Base-by-base conservation (phyloP, 2,797 vertebrate genomes). In the Neosilurus hyrtlii region DNA sequence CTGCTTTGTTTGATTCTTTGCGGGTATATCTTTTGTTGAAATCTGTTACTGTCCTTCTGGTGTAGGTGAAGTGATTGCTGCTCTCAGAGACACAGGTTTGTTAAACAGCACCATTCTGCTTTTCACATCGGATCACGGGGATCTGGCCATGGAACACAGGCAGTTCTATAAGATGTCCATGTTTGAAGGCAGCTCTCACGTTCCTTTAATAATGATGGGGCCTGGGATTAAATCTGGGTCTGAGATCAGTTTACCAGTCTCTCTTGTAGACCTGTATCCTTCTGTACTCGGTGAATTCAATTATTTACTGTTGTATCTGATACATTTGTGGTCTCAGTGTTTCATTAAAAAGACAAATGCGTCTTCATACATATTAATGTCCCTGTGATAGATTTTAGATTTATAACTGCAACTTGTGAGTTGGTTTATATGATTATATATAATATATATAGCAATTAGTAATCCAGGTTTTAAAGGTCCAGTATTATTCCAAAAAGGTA, bases 151-250 rank as follows among this genome's bases (percentile, higher is more conserved):
- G 97, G 97, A 99, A 63, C 98, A 99, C 90, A 94, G 95, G 26
- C 97, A 99, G 92, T 99, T 98, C 91, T 99, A 99, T 86, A 99
- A 99, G 93, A 99, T 99, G 98, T 99, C 97, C 65, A 98, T 99
- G 98, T 99, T 96, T 83, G 97, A 99, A 91, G 97, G 96, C 84
- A 99, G 98, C 72, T 94, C 95, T n/a, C 98, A 96, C 30, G 87
- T 99, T 83, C 97, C 98, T 9, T 93, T 99, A 79, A 70, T 98
- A 83, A 88, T 97, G 73, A 96, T 95, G 95, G 98, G 97, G 0
- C 96, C 97, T 2, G 92, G 93, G 5, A 75, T 98, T 79, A 93
- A 89, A 86, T 87, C 94, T n/a, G 93, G 93, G 43, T 88, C 89
- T 66, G 93, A 94, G 90, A 87, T 97, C 71, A 74, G 91, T 68